A percentile compares a stretch with the other conserved stretches of the same genome.
phyloP scores from a whole-genome alignment of 2,113 vertebrate species.

The Notothenia coriiceps region DNA sequence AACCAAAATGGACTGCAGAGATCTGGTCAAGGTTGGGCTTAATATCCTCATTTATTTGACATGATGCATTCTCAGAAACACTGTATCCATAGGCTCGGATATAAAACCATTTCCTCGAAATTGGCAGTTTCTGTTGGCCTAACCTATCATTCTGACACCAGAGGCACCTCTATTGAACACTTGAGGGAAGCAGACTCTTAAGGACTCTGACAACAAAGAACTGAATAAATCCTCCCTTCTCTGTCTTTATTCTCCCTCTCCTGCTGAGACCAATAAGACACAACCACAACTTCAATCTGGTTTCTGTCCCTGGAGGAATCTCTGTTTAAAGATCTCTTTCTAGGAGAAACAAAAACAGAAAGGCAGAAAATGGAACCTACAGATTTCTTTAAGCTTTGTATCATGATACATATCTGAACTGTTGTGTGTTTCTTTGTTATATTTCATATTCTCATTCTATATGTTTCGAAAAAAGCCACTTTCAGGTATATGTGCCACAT shows the following conservation, averaged over 20 bases:
- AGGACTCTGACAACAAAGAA: slow-evolving; percentile 27
- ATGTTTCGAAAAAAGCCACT: not conserved
- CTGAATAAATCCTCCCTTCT: slow-evolving; percentile 2
- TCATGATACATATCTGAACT: not conserved
- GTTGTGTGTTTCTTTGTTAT: not conserved
- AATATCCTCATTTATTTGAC: slow-evolving; percentile 15
- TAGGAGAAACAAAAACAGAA: not conserved
- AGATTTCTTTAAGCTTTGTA: not conserved
- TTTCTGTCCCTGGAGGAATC: not conserved
- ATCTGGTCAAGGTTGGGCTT: not conserved
- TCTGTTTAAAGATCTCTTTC: not conserved
- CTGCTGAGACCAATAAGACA: not conserved
- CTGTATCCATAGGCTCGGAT: too few relatives aligned
- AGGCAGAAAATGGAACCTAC: not conserved
- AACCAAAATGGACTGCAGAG: not conserved
- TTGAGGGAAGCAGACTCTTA: slow-evolving; percentile 16
- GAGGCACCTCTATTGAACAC: slow-evolving; percentile 7
- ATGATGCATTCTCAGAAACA: not conserved
- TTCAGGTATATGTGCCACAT: too few relatives aligned
- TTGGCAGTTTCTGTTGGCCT: not conserved
- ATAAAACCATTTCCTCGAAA: not conserved
- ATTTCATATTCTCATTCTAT: not conserved
- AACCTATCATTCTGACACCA: slow-evolving; percentile 16
- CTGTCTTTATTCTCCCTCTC: not conserved
- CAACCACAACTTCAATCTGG: not conserved